Evolutionary conservation across 2,797 vertebrate genomes (phyloP), one percentile per base, ranked within the genome.

Genomic region (Macropodus opercularis): DNA sequence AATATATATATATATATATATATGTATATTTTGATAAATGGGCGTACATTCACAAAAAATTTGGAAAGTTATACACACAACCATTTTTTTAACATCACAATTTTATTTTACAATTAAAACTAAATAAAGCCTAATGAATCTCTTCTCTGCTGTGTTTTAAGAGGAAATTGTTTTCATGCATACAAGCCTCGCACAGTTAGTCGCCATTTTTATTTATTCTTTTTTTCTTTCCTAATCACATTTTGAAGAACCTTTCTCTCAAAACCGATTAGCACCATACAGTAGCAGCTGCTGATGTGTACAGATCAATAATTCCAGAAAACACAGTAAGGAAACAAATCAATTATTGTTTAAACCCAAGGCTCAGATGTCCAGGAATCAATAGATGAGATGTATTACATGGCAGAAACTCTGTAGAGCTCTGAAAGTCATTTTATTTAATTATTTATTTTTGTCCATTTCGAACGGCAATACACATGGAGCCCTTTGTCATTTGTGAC

Each of bases 321-420:
- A 79, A 83, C 74, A 85, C 79, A 86, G 87, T 66, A 70, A 79
- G 66, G 86, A 90, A 91, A 91, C 89, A 91, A 90, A 94, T 94
- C 91, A 90, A 92, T 94, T 91, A 91, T 91, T 91, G 90, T 94
- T 90, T 91, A 92, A 93, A 84, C 75, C 84, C 78, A 66, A 38
- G 46, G 58, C 71, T 76, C 31, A 48, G 34, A 75, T 83, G 81
- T 83, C 72, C 58, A 44, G 29, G 38, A 77, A 85, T 90, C 88
- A 63, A 91, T 88, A 81, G 24, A 58, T 54, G 63, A 83, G 69
- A 83, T 81, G 80, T 80, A 77, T 85, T 86, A 83, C 72, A 85
- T 66, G 57, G 59, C 62, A 79, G 59, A 81, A 15, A 52, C 54
- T 79, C 55, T 75, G 63, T 72, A 69, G 43, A 61, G 47, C 42